Evolutionary conservation across 2,888 invertebrate genomes (phyloP).

Genomic region (Spilarctia lutea): DNA sequence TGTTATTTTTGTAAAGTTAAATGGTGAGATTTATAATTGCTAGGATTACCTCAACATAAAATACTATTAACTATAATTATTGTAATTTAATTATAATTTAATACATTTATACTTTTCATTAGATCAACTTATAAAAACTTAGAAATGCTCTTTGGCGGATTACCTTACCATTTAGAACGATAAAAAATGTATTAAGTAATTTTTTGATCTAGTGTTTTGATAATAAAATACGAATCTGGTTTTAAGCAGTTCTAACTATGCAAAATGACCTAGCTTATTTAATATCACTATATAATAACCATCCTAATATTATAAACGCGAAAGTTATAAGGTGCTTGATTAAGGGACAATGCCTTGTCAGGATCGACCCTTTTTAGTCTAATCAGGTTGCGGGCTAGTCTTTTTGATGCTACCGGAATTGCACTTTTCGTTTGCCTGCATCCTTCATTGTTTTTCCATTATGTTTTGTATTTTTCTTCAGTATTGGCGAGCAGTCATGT

Average conservation of each 20-base stretch:
- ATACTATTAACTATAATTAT: background rate
- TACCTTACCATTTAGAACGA: background rate
- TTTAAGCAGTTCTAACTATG: slow-evolving; percentile 15
- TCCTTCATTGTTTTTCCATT: too few relatives aligned
- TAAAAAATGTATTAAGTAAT: background rate
- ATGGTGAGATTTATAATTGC: background rate
- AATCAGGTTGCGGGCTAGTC: too few relatives aligned
- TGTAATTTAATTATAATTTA: background rate
- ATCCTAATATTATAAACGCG: too few relatives aligned
- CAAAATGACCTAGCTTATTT: background rate
- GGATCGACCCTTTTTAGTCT: too few relatives aligned
- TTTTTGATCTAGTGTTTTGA: background rate
- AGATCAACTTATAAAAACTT: background rate
- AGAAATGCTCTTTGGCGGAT: background rate
- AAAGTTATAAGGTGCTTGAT: too few relatives aligned
- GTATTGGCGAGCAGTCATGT: too few relatives aligned
- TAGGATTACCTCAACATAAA: background rate
- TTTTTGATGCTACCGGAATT: too few relatives aligned
- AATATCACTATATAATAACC: background rate
- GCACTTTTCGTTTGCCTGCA: too few relatives aligned
- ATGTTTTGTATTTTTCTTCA: too few relatives aligned
- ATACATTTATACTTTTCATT: background rate
- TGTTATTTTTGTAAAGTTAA: background rate
- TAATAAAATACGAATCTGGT: background rate
- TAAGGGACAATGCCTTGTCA: too few relatives aligned